Evolutionary conservation across 2,888 invertebrate genomes (phyloP).

Genomic region (Cactoblastis cactorum): DNA sequence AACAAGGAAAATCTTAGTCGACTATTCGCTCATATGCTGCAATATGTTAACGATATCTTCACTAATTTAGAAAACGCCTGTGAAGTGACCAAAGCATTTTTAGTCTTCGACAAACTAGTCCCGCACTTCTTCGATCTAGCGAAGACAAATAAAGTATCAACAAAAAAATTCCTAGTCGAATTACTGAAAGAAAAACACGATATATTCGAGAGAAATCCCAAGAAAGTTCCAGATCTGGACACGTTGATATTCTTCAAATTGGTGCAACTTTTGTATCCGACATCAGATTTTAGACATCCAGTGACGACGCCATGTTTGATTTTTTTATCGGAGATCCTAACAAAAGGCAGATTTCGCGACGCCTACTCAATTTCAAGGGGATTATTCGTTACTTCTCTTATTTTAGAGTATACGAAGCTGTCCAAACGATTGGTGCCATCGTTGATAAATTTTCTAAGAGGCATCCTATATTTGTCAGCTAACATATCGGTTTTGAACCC

Average conservation of each 20-base stretch:
- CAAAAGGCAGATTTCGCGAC: conserved; percentile 80
- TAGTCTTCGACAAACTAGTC: conserved; percentile 78
- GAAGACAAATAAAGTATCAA: conserved; percentile 83
- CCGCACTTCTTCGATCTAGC: conserved; percentile 84
- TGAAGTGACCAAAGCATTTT: conserved; percentile 75
- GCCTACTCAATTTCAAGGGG: conserved; percentile 87
- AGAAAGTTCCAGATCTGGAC: conserved; percentile 82
- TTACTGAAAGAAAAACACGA: conserved; percentile 86
- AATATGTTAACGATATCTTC: conserved; percentile 86
- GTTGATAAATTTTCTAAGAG: conserved; percentile 87
- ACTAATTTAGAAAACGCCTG: conserved; percentile 48
- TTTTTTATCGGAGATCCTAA: conserved; percentile 90
- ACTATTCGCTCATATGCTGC: conserved; percentile 87
- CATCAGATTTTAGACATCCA: conserved; percentile 94
- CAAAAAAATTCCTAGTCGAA: conserved; percentile 83
- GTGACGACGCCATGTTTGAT: conserved; percentile 91
- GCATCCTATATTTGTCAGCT: conserved; percentile 85
- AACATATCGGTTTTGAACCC: conserved; percentile 80
- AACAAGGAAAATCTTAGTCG: conserved; percentile 88
- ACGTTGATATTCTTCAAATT: conserved; percentile 90
- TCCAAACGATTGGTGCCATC: conserved; percentile 92
- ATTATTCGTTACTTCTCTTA: conserved; percentile 84
- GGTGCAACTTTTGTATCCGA: conserved; percentile 89
- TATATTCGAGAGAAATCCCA: conserved; percentile 79
- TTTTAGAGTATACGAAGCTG: conserved; percentile 87